Base-by-base conservation (phyloP, 1,140 invertebrate species). In the Lasioglossum albipes region DNA sequence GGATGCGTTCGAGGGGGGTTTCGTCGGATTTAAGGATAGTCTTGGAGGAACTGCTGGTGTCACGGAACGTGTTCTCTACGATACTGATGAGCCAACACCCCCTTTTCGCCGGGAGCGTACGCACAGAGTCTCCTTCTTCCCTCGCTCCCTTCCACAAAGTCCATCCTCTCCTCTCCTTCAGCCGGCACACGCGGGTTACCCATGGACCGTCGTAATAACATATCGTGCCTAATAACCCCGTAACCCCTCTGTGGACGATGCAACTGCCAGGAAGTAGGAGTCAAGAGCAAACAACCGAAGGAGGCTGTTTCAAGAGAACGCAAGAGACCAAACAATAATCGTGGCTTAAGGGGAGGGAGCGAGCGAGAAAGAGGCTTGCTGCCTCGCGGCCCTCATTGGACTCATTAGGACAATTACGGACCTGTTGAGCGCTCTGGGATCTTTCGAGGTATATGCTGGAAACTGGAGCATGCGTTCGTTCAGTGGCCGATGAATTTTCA, bases 61-160 rank as follows among this genome's bases (percentile, higher is more conserved):
- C 75, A 57, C 66, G 20, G 70, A 75, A 84, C 82, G 82, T 87
- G 82, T 87, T 79, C 78, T 72, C 57, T 66, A 18, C 73, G 52
- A 69, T 78, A 87, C 85, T 87, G 84, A 87, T 49, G 75, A 84
- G 75, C 22, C 82, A 61, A 81, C 84, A 87, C 81, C 84, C 81
- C 77, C 77, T 86, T 79, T 84, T 87, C 72, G 68, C 66, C 27
- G 76, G 71, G 41, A 69, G 52, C 54, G 65, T 54, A 20, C 61
- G 52, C 75, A n/a, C 68, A 36, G 36, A 7, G 22, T 72, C 49
- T 61, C 75, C 74, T 80, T 74, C 62, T 75, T 65, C 18, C 69
- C 62, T 64, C 45, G 27, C 20, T 77, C 59, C 31, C 52, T 66
- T 27, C 20, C 62, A 57, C 20, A 7, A 7, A 27, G 54, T 52